Evolutionary conservation across 2,113 vertebrate genomes (phyloP).

Genomic region (Sinocyclocheilus anshuiensis): DNA sequence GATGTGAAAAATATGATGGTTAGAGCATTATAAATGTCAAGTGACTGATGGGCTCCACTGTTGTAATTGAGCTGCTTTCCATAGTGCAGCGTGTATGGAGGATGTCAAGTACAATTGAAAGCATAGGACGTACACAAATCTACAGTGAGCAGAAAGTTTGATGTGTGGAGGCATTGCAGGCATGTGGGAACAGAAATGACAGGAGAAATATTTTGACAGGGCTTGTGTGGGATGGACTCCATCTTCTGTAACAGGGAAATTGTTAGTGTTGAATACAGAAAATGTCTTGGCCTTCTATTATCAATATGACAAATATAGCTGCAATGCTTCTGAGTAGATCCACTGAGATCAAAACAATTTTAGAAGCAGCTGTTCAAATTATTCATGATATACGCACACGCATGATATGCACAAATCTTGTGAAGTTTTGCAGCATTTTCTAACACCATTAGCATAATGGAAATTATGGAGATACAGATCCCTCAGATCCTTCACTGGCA

Average conservation of each 20-base stretch:
- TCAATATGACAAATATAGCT: constrained; percentile 9
- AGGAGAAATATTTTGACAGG: constrained; percentile 34
- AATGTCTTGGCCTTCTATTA: not conserved
- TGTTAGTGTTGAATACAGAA: not conserved
- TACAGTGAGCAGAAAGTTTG: constrained; percentile 3
- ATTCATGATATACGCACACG: not conserved
- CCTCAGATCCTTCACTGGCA: not conserved
- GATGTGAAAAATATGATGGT: constrained; percentile 24
- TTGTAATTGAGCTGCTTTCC: constrained; percentile 21
- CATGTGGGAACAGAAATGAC: constrained; percentile 17
- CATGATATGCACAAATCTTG: no score
- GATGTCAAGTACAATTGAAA: constrained; percentile 33
- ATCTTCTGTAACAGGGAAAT: constrained; percentile 16
- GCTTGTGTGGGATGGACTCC: constrained; percentile 30
- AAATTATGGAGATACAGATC: not conserved
- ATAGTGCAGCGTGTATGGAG: constrained; percentile 23
- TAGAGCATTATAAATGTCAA: constrained; percentile 27
- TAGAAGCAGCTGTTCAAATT: not conserved
- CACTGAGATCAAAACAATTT: not conserved
- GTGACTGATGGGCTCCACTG: constrained; percentile 32
- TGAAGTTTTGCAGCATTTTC: not conserved
- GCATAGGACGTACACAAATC: constrained; percentile 2
- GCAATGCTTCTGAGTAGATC: not conserved
- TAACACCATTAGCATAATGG: not conserved
- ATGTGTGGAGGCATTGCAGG: constrained; percentile 13